These are phyloP conservation scores for Parochlus steinenii DNA, from an alignment of 2,888 invertebrate genomes.

Conservation along the genomic window DNA sequence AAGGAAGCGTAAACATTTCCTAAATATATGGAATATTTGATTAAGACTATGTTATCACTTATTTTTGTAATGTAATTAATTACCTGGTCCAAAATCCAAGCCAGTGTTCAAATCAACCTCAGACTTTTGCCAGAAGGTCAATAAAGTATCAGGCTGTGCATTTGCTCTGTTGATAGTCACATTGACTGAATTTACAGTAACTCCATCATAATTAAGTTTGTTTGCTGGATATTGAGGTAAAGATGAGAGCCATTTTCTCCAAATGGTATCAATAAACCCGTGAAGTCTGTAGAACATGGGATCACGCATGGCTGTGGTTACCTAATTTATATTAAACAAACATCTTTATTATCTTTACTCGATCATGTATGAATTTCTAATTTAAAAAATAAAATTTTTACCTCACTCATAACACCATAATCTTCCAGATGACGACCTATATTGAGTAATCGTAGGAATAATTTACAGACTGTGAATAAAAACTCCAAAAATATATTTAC, in stretches of 20 bases:
- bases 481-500: no score
- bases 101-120: slow-evolving; percentile 30
- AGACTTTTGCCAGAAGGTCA: slow-evolving; percentile 66
- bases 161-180: slow-evolving; percentile 32
- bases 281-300: slow-evolving; percentile 80
- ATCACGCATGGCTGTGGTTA: slow-evolving; percentile 69
- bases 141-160: slow-evolving; percentile 38
- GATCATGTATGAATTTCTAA: slow-evolving; percentile 17
- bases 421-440: slow-evolving; percentile 50
- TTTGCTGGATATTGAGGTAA: slow-evolving; percentile 44
- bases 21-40: slow-evolving; percentile 20
- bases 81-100: slow-evolving; percentile 20
- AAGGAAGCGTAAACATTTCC: slow-evolving; percentile 15
- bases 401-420: slow-evolving; percentile 66
- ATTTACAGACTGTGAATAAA: no score
- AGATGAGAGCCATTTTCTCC: slow-evolving; percentile 53
- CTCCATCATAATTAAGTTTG: slow-evolving; percentile 32
- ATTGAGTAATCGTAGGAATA: no score
- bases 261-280: slow-evolving; percentile 58
- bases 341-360: slow-evolving; percentile 13
- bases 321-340: background rate
- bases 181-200: slow-evolving; percentile 39
- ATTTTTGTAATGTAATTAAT: no score
- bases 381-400: background rate
- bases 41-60: slow-evolving; percentile 21